A percentile compares a stretch with the other conserved stretches of the same genome.
These are phyloP conservation scores for Poecile montanus DNA, from an alignment of 2,797 vertebrate species.

Conservation along the genomic window DNA sequence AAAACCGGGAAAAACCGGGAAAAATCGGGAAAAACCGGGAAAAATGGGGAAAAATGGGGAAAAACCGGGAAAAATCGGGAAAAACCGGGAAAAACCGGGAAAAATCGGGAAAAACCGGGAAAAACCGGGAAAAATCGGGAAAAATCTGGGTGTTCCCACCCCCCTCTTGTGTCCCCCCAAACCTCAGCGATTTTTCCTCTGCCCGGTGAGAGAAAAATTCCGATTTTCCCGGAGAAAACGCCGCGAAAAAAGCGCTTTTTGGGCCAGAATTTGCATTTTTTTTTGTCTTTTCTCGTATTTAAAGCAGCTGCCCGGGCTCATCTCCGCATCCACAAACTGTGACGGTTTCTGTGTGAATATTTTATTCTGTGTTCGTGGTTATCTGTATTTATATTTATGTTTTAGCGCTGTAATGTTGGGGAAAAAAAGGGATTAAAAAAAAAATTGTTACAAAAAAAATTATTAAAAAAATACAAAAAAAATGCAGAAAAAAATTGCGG, in stretches of 20 bases:
- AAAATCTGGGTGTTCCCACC: background rate
- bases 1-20: too few relatives aligned
- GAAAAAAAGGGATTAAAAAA: too few relatives aligned
- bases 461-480: too few relatives aligned
- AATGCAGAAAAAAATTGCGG: too few relatives aligned
- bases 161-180: background rate
- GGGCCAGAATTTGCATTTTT: background rate
- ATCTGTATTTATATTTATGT: slow-evolving; percentile 80
- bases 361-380: slow-evolving; percentile 82
- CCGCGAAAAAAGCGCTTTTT: background rate
- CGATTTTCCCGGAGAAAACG: background rate
- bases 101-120: background rate
- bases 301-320: background rate
- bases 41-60: too few relatives aligned
- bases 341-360: slow-evolving; percentile 82
- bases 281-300: background rate
- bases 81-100: too few relatives aligned
- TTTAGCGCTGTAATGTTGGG: slow-evolving; percentile 78
- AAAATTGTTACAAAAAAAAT: too few relatives aligned
- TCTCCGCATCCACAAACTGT: background rate
- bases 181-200: background rate
- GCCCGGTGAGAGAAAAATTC: background rate
- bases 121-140: background rate
- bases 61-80: too few relatives aligned
- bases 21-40: too few relatives aligned